A percentile compares a stretch with the other conserved stretches of the same genome.
Conservation (phyloP, 2,113 vertebrate species). For the Phaetusa simplex region DNA sequence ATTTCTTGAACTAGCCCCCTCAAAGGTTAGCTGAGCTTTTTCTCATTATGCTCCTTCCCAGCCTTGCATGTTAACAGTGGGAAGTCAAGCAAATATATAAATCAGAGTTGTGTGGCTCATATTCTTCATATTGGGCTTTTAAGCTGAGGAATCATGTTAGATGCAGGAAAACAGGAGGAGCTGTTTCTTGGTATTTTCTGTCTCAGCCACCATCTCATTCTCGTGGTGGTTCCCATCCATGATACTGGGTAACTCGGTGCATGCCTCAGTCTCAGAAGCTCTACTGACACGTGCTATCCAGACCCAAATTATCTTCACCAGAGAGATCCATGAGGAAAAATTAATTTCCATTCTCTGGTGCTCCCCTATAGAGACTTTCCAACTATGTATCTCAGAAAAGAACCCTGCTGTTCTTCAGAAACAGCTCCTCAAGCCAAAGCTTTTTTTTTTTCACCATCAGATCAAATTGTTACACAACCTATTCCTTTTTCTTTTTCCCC, state of each 20-base stretch:
- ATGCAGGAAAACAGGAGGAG: background rate
- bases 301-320: background rate
- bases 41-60: background rate
- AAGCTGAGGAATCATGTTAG: background rate
- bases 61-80: background rate
- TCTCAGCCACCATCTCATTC: background rate
- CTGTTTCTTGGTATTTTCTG: background rate
- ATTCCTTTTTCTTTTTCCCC: background rate
- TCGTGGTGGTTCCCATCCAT: background rate
- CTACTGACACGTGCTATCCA: background rate
- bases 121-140: background rate
- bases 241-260: background rate
- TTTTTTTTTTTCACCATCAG: background rate
- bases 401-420: background rate
- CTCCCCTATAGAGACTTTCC: background rate
- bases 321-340: background rate
- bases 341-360: background rate
- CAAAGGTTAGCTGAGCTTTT: background rate
- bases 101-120: background rate
- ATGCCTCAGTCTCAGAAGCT: background rate
- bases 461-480: background rate
- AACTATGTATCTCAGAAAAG: background rate
- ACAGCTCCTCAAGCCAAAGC: background rate
- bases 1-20: background rate
- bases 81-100: background rate